phyloP scores from a whole-genome alignment of 2,888 invertebrate genomes.

The Poecilus cupreus region DNA sequence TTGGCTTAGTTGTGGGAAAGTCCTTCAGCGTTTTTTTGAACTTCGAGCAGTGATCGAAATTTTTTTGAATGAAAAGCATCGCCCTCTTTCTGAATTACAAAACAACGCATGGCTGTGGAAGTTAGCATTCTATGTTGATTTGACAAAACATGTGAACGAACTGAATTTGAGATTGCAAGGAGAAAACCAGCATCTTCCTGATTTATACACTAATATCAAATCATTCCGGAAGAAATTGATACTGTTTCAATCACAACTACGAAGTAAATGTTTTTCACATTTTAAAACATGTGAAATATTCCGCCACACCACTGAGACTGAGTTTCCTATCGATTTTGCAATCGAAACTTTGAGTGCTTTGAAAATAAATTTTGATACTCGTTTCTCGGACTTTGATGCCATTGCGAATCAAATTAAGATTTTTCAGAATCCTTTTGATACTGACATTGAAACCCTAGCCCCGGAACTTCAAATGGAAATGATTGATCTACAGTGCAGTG shows the following conservation, averaged over 20 bases:
- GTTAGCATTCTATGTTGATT: constrained; percentile 64
- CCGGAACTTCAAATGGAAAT: constrained; percentile 63
- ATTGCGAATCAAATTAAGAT: constrained; percentile 60
- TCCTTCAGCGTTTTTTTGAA: constrained; percentile 62
- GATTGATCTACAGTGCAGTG: constrained; percentile 62
- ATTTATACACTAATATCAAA: constrained; percentile 64
- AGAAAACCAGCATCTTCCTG: constrained; percentile 64
- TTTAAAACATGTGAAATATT: constrained; percentile 65
- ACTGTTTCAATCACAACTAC: constrained; percentile 61
- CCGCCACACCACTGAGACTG: constrained; percentile 63
- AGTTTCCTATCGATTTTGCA: constrained; percentile 64
- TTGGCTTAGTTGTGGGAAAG: constrained; percentile 62
- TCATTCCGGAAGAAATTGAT: constrained; percentile 62
- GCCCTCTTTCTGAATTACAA: constrained; percentile 63
- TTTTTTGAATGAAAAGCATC: constrained; percentile 63
- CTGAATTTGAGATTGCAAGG: constrained; percentile 65
- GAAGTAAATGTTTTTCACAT: constrained; percentile 63
- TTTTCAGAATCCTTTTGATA: constrained; percentile 63
- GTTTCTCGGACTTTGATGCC: constrained; percentile 63
- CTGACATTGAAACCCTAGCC: constrained; percentile 61
- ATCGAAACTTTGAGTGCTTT: constrained; percentile 64
- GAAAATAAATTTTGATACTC: constrained; percentile 64
- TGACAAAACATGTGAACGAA: constrained; percentile 62
- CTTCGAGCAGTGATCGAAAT: constrained; percentile 62
- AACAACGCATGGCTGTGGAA: constrained; percentile 64